A percentile compares a stretch with the other conserved stretches of the same genome.
Evolutionary conservation across 2,888 invertebrate species (phyloP).

Genomic region (Stenolophus ochropezus): DNA sequence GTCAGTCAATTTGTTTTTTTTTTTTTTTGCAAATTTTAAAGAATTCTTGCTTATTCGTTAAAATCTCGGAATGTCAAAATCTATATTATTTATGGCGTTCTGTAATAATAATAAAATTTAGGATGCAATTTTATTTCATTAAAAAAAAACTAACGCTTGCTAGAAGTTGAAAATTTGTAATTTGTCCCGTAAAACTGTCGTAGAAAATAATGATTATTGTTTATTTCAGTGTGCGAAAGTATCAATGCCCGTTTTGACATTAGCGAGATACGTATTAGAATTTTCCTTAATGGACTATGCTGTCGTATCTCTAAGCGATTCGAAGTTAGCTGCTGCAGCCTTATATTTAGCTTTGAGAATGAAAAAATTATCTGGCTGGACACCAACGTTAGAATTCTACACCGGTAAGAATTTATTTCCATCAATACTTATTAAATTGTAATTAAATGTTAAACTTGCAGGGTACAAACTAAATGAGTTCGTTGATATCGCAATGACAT

Average conservation of each 20-base stretch:
- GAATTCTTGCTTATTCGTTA: no score
- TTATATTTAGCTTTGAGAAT: conserved; percentile 91
- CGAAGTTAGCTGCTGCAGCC: conserved; percentile 92
- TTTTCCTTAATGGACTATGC: conserved; percentile 94
- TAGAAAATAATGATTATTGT: no score
- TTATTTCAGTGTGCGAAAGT: conserved; percentile 83
- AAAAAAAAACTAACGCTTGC: no score
- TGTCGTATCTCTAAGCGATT: conserved; percentile 86
- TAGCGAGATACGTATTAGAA: conserved; percentile 96
- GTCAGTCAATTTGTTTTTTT: no score
- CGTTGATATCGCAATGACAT: conserved; percentile 79
- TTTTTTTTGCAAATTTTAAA: no score
- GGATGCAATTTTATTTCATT: no score
- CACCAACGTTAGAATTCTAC: conserved; percentile 84
- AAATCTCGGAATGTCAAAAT: no score
- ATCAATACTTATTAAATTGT: neutral
- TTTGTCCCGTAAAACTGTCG: no score
- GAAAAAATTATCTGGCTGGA: conserved; percentile 86
- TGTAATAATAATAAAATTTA: no score
- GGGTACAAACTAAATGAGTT: conserved; percentile 87
- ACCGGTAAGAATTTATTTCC: conserved; percentile 75
- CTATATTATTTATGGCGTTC: no score
- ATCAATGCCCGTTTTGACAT: conserved; percentile 92
- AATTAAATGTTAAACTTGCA: conserved; percentile 67
- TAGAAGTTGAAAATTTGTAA: no score